A percentile compares a stretch with the other conserved stretches of the same genome.
Conservation (phyloP, 2,113 vertebrate species). For the Pelecanoides urinatrix region DNA sequence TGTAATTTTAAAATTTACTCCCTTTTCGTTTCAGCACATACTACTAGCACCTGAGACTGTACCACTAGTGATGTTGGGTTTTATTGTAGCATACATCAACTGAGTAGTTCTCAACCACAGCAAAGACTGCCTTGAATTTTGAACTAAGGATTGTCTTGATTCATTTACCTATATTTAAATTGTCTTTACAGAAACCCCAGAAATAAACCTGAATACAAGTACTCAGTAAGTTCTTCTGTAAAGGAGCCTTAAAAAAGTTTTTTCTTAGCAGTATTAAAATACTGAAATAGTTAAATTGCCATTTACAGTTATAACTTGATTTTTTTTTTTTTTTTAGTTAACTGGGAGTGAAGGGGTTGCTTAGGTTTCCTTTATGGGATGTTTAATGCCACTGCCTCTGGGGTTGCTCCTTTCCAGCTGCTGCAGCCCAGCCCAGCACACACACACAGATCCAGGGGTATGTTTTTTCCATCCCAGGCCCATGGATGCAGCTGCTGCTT, state of each 20-base stretch:
- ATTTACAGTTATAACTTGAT: not conserved
- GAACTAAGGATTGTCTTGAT: not conserved
- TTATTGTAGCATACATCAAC: not conserved
- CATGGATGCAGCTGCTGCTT: not conserved
- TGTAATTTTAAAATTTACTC: not conserved
- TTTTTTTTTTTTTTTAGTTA: not conserved
- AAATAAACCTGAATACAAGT: not conserved
- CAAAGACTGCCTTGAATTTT: not conserved
- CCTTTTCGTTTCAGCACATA: not conserved
- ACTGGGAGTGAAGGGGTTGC: not conserved
- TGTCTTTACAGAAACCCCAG: not conserved
- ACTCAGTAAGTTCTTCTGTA: not conserved
- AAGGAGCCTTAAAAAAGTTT: not conserved
- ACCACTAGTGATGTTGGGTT: rapidly evolving
- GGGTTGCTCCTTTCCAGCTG: not conserved
- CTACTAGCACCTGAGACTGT: not conserved
- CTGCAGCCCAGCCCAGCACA: rapidly evolving
- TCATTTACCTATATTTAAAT: not conserved
- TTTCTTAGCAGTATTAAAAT: not conserved
- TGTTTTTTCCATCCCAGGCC: not conserved
- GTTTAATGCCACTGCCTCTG: not conserved
- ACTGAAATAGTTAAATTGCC: not conserved
- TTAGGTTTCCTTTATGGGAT: not conserved
- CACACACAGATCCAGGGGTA: too few species aligned
- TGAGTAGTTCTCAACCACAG: not conserved